These are phyloP conservation scores for Sminthurinus signatus DNA, from an alignment of 1,140 invertebrate species.

Conservation along the genomic window DNA sequence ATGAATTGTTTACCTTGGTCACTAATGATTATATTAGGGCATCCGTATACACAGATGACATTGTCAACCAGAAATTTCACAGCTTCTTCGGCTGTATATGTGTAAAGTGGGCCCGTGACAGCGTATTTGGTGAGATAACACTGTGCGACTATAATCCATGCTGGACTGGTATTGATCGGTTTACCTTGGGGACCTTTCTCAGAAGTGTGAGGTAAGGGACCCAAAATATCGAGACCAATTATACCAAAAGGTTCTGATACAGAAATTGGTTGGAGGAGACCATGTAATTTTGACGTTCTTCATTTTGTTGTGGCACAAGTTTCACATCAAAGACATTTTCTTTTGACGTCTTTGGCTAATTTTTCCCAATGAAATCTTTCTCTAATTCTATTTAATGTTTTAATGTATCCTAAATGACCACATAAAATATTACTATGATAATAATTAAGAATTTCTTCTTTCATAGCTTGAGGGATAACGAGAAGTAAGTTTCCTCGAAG, in stretches of 20 bases:
- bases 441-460: background rate
- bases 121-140: constrained; percentile 44
- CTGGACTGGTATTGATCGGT: constrained; percentile 40
- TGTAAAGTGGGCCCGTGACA: constrained; percentile 35
- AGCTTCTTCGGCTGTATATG: background rate
- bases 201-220: constrained; percentile 41
- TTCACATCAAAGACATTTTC: constrained; percentile 32
- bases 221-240: constrained; percentile 44
- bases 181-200: no score
- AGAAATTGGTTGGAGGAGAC: constrained; percentile 14
- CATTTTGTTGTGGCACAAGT: constrained; percentile 36
- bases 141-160: constrained; percentile 22
- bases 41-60: background rate
- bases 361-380: constrained; percentile 36
- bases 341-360: constrained; percentile 19
- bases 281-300: background rate
- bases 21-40: background rate
- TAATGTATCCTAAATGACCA: constrained; percentile 28
- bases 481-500: background rate
- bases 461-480: background rate
- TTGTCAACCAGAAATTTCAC: background rate
- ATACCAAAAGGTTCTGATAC: constrained; percentile 37
- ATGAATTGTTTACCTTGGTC: background rate
- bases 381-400: constrained; percentile 31
- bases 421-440: background rate